Evolutionary conservation across 2,888 invertebrate genomes (phyloP).

Genomic region (Adineta ricciae): DNA sequence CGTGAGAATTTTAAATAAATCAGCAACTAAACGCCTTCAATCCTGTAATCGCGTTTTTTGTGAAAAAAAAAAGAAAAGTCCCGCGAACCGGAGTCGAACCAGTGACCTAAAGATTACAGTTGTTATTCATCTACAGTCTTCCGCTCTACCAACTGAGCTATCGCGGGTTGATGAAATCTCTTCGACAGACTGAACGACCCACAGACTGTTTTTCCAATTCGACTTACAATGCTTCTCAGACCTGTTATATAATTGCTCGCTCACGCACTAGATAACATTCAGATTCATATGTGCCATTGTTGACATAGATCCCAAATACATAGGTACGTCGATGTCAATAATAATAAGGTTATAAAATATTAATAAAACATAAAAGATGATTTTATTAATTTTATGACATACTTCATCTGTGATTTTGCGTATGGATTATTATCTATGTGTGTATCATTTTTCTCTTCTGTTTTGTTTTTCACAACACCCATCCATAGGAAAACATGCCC

Average conservation of each 20-base stretch:
- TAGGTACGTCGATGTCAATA: neutral
- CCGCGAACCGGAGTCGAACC: slow-evolving; percentile 32
- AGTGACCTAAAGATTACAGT: slow-evolving; percentile 36
- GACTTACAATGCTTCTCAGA: too few species aligned
- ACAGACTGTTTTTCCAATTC: too few species aligned
- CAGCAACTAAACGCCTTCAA: too few species aligned
- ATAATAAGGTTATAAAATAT: neutral
- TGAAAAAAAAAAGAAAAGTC: neutral
- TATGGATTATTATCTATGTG: neutral
- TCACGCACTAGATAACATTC: too few species aligned
- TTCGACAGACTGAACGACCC: neutral
- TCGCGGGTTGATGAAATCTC: slow-evolving; percentile 36
- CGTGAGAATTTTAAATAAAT: neutral
- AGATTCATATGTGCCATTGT: too few species aligned
- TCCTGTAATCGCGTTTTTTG: too few species aligned
- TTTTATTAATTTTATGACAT: neutral
- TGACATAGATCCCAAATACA: neutral
- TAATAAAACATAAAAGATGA: neutral
- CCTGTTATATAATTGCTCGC: too few species aligned
- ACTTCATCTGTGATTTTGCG: neutral
- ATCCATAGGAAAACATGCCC: neutral
- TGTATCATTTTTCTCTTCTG: neutral
- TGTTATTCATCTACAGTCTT: slow-evolving; percentile 39
- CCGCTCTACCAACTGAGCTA: slow-evolving; percentile 43
- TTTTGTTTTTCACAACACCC: neutral